A percentile compares a stretch with the other conserved stretches of the same genome.
phyloP scores from a whole-genome alignment of 2,113 vertebrate genomes.

The Montifringilla adamsi region DNA sequence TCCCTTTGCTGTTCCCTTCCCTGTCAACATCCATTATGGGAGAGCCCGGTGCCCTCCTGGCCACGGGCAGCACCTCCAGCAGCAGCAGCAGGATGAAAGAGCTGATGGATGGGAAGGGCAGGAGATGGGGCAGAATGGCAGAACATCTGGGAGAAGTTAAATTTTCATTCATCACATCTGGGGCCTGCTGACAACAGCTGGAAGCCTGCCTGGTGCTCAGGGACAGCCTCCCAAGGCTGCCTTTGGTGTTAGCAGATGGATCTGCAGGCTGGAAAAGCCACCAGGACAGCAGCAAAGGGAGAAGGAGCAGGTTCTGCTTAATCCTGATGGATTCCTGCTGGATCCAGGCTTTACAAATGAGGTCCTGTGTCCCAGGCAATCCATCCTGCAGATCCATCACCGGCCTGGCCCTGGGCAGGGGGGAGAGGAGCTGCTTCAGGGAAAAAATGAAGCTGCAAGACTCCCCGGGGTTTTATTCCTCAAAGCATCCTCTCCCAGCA shows the following conservation, averaged over 20 bases:
- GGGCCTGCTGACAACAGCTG: constrained; percentile 5
- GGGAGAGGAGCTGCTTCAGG: not conserved
- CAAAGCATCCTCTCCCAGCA: not conserved
- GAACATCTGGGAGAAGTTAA: not conserved
- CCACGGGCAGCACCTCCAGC: not conserved
- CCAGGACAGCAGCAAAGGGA: not conserved
- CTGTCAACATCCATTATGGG: not conserved
- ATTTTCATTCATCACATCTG: not conserved
- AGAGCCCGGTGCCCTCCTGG: not conserved
- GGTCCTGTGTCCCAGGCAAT: not conserved
- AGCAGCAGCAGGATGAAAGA: not conserved
- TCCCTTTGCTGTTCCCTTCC: not conserved
- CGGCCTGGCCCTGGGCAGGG: not conserved
- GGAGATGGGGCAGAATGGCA: not conserved
- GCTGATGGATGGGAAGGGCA: not conserved
- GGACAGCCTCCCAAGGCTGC: not conserved
- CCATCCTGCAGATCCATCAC: not conserved
- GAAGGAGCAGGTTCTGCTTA: not conserved
- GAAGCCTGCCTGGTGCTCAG: not conserved
- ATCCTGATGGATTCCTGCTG: not conserved
- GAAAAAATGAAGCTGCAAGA: not conserved
- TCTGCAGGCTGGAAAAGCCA: not conserved
- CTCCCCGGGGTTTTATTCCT: not conserved
- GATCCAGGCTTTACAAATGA: not conserved
- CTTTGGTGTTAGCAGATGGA: not conserved